Evolutionary conservation across 2,113 vertebrate species (phyloP), one percentile per base, ranked within the genome.

Genomic region (Phrynocephalus versicolor): DNA sequence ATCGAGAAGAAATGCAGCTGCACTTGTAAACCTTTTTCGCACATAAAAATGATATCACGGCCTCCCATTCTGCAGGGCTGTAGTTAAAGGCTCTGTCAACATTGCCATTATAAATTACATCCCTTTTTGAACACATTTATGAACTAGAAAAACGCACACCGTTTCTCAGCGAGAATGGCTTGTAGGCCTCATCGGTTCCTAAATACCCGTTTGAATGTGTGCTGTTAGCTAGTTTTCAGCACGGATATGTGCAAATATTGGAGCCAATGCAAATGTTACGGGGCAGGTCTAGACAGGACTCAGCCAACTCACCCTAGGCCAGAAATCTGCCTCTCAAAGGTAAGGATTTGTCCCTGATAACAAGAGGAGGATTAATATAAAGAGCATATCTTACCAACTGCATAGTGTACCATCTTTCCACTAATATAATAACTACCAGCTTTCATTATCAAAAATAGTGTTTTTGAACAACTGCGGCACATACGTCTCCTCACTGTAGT

Each of bases 201-300:
- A 93, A 93, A 94, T 91, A 39, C 90, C 95, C 91, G 58, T 92
- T 90, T 80, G 91, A 94, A 89, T 89, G 72, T 91, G 90, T 78
- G 78, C 90, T 94, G 92, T 91, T 94, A 89, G 91, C 69, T 89
- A 64, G 70, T 39, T 74, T 82, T 15, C 74, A 79, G 92, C 78
- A 93, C 95, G 90, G 91, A 94, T 79, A 75, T 0, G 25, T 0
- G 78, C 70, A 81, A 81, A 86, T 86, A 77, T 81, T 81, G 60
- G 77, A 74, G 71, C 70, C 84, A 80, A 80, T 85, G 80, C 39
- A 51, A 80, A 81, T 30, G 39, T 86, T 86, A 86, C 74, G 78
- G 69, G 78, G 69, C 78, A 81, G 58, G 58, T 73, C 78, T 58
- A 74, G 58, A 57, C 69, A 80, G 77, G 69, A 25, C 41, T 73